A percentile compares a stretch with the other conserved stretches of the same genome.
Evolutionary conservation across 1,140 invertebrate species (phyloP).

Genomic region (Ceratina calcarata): DNA sequence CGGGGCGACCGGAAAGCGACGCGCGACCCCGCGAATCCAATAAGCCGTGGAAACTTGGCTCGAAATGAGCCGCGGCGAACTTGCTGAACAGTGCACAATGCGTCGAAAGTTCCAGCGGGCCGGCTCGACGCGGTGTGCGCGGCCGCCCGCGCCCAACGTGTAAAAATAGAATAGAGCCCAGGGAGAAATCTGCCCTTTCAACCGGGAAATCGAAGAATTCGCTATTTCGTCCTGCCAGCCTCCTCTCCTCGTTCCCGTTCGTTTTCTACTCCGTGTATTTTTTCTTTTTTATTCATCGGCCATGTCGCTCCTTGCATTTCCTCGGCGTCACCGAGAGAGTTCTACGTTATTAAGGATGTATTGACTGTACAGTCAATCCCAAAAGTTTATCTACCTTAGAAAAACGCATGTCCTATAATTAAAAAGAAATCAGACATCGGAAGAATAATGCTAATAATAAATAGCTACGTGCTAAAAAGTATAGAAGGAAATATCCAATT

Average conservation of each 20-base stretch:
- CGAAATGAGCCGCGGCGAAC: conserved; percentile 4
- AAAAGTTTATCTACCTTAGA: no score
- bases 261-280: not conserved
- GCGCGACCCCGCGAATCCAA: conserved; percentile 13
- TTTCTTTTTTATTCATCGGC: not conserved
- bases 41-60: conserved; percentile 26
- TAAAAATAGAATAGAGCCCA: conserved; percentile 25
- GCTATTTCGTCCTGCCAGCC: not conserved
- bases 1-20: not conserved
- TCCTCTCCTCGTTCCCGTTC: no score
- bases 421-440: no score
- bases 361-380: no score
- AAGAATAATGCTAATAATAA: no score
- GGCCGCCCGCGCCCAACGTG: not conserved
- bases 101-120: conserved; percentile 10
- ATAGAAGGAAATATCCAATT: no score
- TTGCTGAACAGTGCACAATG: conserved; percentile 25
- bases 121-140: no score
- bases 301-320: not conserved
- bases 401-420: no score
- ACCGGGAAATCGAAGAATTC: conserved; percentile 27
- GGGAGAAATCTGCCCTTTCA: conserved; percentile 22
- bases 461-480: no score
- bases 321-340: not conserved
- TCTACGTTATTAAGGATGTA: conserved; percentile 29